These are phyloP conservation scores for Ginglymostoma cirratum DNA, from an alignment of 2,113 vertebrate species.

Conservation along the genomic window DNA sequence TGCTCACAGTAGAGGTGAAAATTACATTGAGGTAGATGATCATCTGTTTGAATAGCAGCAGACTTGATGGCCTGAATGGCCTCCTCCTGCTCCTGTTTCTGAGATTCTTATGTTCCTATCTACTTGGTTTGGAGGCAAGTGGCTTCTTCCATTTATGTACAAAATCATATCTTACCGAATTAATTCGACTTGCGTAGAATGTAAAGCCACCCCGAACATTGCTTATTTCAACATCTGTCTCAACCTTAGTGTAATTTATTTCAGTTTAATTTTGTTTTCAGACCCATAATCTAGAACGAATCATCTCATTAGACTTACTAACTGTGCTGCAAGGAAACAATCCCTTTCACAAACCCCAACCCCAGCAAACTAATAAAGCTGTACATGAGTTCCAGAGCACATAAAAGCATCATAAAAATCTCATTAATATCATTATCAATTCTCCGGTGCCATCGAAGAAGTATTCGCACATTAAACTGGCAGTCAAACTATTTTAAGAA, in stretches of 20 bases:
- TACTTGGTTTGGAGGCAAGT: background rate
- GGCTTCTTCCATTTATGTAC: background rate
- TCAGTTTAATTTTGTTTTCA: background rate
- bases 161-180: background rate
- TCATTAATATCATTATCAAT: conserved; percentile 16
- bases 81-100: too few relatives aligned
- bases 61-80: too few relatives aligned
- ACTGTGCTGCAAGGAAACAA: background rate
- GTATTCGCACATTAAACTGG: background rate
- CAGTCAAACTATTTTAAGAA: background rate
- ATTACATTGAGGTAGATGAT: too few relatives aligned
- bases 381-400: background rate
- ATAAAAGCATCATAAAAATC: background rate
- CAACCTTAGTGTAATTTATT: background rate
- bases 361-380: background rate
- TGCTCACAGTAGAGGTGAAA: too few relatives aligned
- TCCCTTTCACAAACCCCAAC: background rate
- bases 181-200: background rate
- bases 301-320: background rate
- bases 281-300: background rate
- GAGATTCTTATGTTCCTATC: background rate
- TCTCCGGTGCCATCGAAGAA: background rate
- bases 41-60: too few relatives aligned
- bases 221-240: background rate
- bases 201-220: background rate